Percentiles rank a stretch among this genome's conserved stretches.
Conservation (phyloP, 2,797 vertebrate genomes). For the Oryzias sinensis region DNA sequence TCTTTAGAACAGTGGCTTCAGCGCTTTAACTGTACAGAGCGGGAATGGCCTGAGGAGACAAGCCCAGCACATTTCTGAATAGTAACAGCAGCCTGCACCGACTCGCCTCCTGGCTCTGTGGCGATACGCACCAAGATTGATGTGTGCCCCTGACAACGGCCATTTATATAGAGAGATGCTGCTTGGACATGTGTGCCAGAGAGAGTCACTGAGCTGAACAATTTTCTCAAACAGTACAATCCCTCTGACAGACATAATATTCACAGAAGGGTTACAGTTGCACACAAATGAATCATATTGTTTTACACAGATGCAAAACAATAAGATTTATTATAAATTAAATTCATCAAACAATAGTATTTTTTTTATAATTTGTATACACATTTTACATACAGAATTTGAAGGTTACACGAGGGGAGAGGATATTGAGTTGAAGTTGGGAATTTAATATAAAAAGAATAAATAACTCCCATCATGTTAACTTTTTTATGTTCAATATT, state of each 20-base stretch:
- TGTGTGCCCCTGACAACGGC: slow-evolving; percentile 67
- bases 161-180: slow-evolving; percentile 69
- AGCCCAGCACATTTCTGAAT: slow-evolving; percentile 66
- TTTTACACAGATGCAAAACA: neutral
- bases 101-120: slow-evolving; percentile 66
- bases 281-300: neutral
- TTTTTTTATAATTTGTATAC: too few species aligned
- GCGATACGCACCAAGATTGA: slow-evolving; percentile 65
- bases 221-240: slow-evolving; percentile 73
- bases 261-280: slow-evolving; percentile 45
- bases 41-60: slow-evolving; percentile 68
- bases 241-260: slow-evolving; percentile 66
- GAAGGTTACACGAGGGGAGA: too few species aligned
- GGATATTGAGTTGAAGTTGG: too few species aligned
- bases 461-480: too few species aligned
- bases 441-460: too few species aligned
- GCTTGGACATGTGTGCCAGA: slow-evolving; percentile 64
- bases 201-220: slow-evolving; percentile 72
- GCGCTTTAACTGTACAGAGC: slow-evolving; percentile 48
- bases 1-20: slow-evolving; percentile 63
- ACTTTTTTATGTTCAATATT: too few species aligned
- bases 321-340: too few species aligned
- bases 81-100: slow-evolving; percentile 60
- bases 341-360: too few species aligned
- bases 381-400: too few species aligned